Conservation (phyloP, 92 coral and sea anemone species). For the Epizoanthus rinbou region DNA sequence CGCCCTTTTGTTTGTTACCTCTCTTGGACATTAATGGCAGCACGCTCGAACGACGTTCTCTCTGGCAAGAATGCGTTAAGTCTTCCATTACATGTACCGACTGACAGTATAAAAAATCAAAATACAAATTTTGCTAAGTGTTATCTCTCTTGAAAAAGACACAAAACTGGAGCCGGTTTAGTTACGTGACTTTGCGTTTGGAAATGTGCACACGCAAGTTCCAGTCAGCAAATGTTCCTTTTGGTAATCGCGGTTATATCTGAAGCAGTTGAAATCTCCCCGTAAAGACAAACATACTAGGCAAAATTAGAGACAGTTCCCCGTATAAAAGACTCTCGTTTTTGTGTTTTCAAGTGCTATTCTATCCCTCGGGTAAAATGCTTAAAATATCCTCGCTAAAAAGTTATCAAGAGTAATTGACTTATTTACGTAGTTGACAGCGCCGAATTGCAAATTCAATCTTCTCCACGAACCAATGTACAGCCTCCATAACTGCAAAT, state of each 20-base stretch:
- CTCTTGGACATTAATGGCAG: background rate
- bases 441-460: background rate
- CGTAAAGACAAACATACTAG: too few relatives aligned
- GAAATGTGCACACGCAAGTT: too few relatives aligned
- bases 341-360: background rate
- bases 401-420: conserved; percentile 5
- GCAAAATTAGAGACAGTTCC: too few relatives aligned
- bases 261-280: too few relatives aligned
- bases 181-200: too few relatives aligned
- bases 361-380: background rate
- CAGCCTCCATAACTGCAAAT: background rate
- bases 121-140: too few relatives aligned
- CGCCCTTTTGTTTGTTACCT: conserved; percentile 13
- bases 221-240: too few relatives aligned
- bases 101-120: too few relatives aligned
- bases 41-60: background rate
- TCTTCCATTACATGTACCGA: conserved; percentile 20
- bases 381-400: background rate
- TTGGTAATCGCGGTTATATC: too few relatives aligned
- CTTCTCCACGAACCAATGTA: background rate
- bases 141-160: too few relatives aligned
- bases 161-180: too few relatives aligned
- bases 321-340: background rate
- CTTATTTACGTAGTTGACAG: background rate
- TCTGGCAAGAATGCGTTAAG: background rate